phyloP scores from a whole-genome alignment of 2,797 vertebrate species.

The Falco novaeseelandiae region DNA sequence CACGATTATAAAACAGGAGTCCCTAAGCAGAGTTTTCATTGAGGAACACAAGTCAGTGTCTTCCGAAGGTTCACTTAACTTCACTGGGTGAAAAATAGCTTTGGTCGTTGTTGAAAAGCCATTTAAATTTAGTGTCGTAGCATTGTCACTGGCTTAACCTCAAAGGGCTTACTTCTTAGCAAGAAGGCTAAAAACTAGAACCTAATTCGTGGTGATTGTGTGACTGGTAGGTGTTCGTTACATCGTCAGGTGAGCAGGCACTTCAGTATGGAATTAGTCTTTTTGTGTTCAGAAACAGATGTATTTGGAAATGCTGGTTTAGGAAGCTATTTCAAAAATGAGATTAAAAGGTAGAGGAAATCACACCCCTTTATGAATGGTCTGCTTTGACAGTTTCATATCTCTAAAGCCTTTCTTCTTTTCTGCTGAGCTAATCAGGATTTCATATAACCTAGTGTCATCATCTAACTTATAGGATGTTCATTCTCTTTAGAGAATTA shows the following conservation, averaged over 20 bases:
- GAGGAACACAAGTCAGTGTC: background rate
- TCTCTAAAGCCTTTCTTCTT: slow-evolving; percentile 52
- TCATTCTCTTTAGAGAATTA: slow-evolving; percentile 71
- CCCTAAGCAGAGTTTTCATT: background rate
- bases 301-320: background rate
- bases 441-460: slow-evolving; percentile 76
- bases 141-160: background rate
- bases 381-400: slow-evolving; percentile 33
- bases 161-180: too few species aligned
- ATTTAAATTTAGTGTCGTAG: background rate
- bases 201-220: background rate
- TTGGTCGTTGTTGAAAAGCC: background rate
- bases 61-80: background rate
- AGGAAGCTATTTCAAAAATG: background rate
- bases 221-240: accelerated
- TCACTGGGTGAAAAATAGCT: background rate
- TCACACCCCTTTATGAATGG: background rate
- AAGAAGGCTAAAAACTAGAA: background rate
- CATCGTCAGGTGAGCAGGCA: background rate
- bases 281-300: background rate
- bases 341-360: background rate
- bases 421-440: slow-evolving; percentile 84
- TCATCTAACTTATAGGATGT: slow-evolving; percentile 62
- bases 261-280: background rate
- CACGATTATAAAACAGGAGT: background rate